These are phyloP conservation scores for Macrotus californicus DNA, from an alignment of 2,113 vertebrate genomes.

Conservation along the genomic window DNA sequence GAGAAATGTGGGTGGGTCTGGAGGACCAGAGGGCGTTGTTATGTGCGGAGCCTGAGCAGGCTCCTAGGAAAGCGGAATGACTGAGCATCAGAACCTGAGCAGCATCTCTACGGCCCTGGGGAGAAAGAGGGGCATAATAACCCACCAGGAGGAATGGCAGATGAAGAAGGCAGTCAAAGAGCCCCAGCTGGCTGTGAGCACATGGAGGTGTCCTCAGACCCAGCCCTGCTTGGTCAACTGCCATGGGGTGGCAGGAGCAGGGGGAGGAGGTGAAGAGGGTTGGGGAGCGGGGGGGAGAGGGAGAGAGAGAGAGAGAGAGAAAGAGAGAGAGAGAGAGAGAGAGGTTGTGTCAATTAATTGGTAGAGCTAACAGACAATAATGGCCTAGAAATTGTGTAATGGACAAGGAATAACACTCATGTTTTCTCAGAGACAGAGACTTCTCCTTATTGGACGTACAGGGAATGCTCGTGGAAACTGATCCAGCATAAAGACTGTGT, in stretches of 20 bases:
- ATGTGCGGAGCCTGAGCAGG: not conserved
- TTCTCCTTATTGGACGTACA: not conserved
- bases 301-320: not conserved
- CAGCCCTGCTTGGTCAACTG: not conserved
- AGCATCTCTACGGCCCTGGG: not conserved
- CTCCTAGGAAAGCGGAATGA: not conserved
- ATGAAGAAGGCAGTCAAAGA: not conserved
- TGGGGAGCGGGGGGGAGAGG: too few relatives aligned
- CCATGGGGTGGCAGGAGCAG: not conserved
- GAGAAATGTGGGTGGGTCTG: not conserved
- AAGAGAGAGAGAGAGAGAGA: too few relatives aligned
- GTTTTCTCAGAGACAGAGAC: not conserved
- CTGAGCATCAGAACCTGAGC: not conserved
- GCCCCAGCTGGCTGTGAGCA: not conserved
- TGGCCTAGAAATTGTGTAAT: not conserved
- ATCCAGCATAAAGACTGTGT: not conserved
- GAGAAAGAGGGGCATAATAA: not conserved
- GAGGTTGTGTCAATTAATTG: not conserved
- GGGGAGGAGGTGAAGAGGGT: not conserved
- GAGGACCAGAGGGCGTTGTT: not conserved
- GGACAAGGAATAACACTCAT: not conserved
- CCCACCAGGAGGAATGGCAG: not conserved
- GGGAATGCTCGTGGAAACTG: not conserved
- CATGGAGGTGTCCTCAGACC: not conserved
- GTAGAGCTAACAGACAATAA: not conserved